phyloP scores from a whole-genome alignment of 2,797 vertebrate genomes.

The Ataeniobius toweri region DNA sequence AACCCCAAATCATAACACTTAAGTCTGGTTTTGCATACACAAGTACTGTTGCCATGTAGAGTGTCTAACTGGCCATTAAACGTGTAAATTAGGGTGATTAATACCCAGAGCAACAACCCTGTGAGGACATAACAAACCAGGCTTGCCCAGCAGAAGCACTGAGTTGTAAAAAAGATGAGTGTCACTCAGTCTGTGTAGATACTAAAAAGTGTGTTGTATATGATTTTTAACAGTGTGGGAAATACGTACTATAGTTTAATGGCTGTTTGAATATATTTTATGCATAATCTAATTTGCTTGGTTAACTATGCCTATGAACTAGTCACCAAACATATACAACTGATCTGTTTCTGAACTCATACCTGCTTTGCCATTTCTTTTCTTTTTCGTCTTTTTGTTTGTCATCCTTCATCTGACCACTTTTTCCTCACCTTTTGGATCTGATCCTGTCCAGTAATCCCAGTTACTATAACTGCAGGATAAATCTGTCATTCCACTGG shows the following conservation, averaged over 20 bases:
- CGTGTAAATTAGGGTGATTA: background rate
- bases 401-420: slow-evolving; percentile 18
- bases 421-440: slow-evolving; percentile 48
- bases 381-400: slow-evolving; percentile 46
- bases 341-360: slow-evolving; percentile 31
- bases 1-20: background rate
- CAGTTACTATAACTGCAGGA: slow-evolving; percentile 68
- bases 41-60: background rate
- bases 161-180: background rate
- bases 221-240: background rate
- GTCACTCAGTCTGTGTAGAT: background rate
- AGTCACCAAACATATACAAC: slow-evolving; percentile 17
- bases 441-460: slow-evolving; percentile 63
- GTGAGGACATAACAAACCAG: background rate
- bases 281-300: background rate
- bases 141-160: too few relatives aligned
- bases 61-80: background rate
- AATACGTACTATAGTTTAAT: background rate
- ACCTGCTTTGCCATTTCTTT: slow-evolving; percentile 2
- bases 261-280: background rate
- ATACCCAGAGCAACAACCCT: background rate
- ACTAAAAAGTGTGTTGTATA: background rate
- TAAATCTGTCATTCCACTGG: slow-evolving; percentile 59
- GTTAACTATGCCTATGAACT: background rate
- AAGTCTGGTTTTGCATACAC: background rate